Evolutionary conservation across 2,797 vertebrate genomes (phyloP), one percentile per base, ranked within the genome.

Genomic region (Pygocentrus nattereri): DNA sequence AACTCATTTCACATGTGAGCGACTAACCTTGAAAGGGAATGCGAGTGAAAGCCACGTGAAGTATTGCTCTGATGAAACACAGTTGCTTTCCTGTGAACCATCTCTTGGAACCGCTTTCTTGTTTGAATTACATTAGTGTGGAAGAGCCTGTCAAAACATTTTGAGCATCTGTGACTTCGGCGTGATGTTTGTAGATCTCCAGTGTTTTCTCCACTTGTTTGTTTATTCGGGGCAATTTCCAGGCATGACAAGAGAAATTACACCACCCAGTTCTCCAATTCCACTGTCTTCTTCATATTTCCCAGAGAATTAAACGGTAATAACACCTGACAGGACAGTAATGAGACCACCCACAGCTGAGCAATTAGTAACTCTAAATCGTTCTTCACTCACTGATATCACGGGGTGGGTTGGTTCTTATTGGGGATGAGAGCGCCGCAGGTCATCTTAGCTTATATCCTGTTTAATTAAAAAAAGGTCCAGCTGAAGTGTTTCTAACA

Each of bases 291-390:
- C 38, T 47, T n/a, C 56, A 67, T 49, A 61, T 52, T 79, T 71
- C 12, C 23, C 61, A 41, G 67, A 56, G 82, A 76, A 85, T 76
- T 71, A 52, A 15, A 25, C 34, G 38, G 41, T 71, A 64, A 71
- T 64, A 47, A 16, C 47, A 64, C 54, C 62, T 76, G 80, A 81
- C 80, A 62, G 41, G 64, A 5, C 61, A 54, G 25, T 59, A 21
- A 47, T 13, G 56, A 72, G 64, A 49, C 54, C 70, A 68, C 21
- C 27, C 52, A 71, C 58, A 70, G 82, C 38, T 27, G 31, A 68
- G 69, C 52, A 61, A 78, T 58, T 47, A 0, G 11, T 23, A 31
- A 52, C 38, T 30, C 52, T 27, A 54, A 76, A 50, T 5, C n/a
- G 25, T 41, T 52, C 67, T 27, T 62, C 27, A 30, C 54, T 50